Base-by-base conservation (phyloP, 1,140 invertebrate genomes). In the Drosophila setifemur region DNA sequence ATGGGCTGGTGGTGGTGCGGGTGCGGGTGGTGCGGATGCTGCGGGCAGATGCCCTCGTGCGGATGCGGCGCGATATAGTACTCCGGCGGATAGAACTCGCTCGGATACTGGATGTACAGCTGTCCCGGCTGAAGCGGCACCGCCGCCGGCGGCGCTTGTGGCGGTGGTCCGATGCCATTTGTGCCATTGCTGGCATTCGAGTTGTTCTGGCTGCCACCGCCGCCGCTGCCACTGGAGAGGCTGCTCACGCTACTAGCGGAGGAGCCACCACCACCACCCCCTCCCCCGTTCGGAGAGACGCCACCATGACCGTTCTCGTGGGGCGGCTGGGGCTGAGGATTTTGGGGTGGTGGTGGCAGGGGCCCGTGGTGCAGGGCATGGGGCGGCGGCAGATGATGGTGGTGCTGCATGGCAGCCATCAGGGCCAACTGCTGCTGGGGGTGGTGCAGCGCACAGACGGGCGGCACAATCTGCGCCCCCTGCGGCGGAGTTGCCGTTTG, bases 21-120 rank as follows among this genome's bases (percentile, higher is more conserved):
- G 35, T 87, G 67, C 60, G 78, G 85, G 54, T 88, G 85, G 66
- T 90, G 88, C 35, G 86, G 82, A 72, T 90, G 89, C 50, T 89
- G 88, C 26, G 89, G 89, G 69, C 89, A 90, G 29, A 90, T 90
- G n/a, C 81, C 85, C 50, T 90, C 89, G 52, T 88, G 78, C 44
- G 88, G 85, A 73, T 90, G 85, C 11, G 89, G 89, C 14, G 88
- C 81, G 4, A 90, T 81, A 39, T 89, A 90, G 66, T 90, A 89
- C 45, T 90, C 88, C 37, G 88, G 68, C 42, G 89, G 88, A 90
- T 78, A 90, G 42, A 88, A 90, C 28, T 90, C 89, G 39, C 86
- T 71, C 18, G 86, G 74, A 72, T 90, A 90, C 58, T 77, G 89
- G 29, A 90, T 90, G 37, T 88, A 90, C 5, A 90, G 45, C 21